Evolutionary conservation across 1,140 invertebrate genomes (phyloP), one percentile per base, ranked within the genome.

Genomic region (Pentalonia nigronervosa): DNA sequence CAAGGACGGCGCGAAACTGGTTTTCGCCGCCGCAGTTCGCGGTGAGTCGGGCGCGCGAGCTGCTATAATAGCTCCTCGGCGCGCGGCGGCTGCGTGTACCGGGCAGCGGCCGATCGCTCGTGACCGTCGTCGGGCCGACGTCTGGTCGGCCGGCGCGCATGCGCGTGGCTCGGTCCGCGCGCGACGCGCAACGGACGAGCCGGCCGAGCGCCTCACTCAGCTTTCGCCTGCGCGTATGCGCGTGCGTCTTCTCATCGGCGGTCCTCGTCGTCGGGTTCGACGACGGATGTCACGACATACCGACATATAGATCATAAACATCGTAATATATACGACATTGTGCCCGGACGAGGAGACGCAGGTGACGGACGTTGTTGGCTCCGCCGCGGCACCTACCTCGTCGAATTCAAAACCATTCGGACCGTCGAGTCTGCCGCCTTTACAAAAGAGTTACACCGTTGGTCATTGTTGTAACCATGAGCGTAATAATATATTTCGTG

Each of bases 1-100:
- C 91, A 92, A 92, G 91, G 91, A 92, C 91, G 91, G 91, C 91
- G 60, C 41, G 91, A 92, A 92, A 92, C 91, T 50, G 91, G 91
- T 92, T 92, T 92, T n/a, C 7, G 56, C 89, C 4, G 53, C 45
- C 86, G 86, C 47, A 17, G 84, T 20, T 48, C 87, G 47, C n/a
- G n/a, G n/a, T 34, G 87, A 50, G 88, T 53, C 53, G 45, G 76
- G 67, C 41, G 67, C 45, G 76, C 7, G 90, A 56, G 67, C n/a
- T 91, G n/a, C 76, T 34, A 83, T 36, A 20, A 36, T 23, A 83
- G 56, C 47, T 76, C 34, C 90, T 17, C 90, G 41, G 20, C 47
- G 60, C 14, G 41, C 36, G 1, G 45, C 41, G 23, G 67, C 41
- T 17, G 91, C 47, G 76, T 84, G 90, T 53, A 47, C 41, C 45